A percentile compares a stretch with the other conserved stretches of the same genome.
These are phyloP conservation scores for Mellilla xanthometata DNA, from an alignment of 2,888 invertebrate species.

Conservation along the genomic window DNA sequence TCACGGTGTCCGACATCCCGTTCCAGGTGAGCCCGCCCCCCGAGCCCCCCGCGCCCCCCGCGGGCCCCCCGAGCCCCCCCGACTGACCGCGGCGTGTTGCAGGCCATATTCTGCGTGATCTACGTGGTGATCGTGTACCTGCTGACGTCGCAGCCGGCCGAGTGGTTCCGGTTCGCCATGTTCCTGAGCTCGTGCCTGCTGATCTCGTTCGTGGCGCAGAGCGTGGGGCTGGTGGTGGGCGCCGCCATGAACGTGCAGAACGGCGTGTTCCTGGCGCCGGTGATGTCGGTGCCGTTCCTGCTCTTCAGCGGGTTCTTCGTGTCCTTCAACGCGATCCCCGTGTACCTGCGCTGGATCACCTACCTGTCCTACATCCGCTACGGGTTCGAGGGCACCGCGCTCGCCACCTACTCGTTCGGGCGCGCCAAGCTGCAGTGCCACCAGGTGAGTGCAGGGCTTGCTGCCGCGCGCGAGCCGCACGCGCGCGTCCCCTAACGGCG, in stretches of 20 bases:
- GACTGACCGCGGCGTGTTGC: conserved; percentile 25
- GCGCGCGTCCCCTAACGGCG: neutral
- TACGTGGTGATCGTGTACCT: conserved; percentile 96
- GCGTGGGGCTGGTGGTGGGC: conserved; percentile 96
- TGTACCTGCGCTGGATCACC: conserved; percentile 97
- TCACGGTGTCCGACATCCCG: conserved; percentile 98
- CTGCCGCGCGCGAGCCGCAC: neutral
- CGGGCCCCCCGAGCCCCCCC: no score
- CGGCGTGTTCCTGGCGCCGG: conserved; percentile 97
- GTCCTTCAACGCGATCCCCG: conserved; percentile 97
- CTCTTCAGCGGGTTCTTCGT: conserved; percentile 99
- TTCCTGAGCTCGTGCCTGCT: conserved; percentile 93
- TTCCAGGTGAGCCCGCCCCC: conserved; percentile 94
- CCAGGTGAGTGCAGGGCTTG: conserved; percentile 55
- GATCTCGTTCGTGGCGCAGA: conserved; percentile 97
- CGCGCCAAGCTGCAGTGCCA: conserved; percentile 92
- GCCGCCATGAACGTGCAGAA: conserved; percentile 97
- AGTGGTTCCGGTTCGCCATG: conserved; percentile 91
- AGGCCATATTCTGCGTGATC: conserved; percentile 96
- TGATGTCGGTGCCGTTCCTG: conserved; percentile 97
- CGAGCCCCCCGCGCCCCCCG: no score
- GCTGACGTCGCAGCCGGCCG: conserved; percentile 96
- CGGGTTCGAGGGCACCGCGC: conserved; percentile 96
- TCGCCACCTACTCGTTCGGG: conserved; percentile 94
- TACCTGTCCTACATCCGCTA: conserved; percentile 97